Conservation (phyloP, 2,888 invertebrate genomes). For the Dexiosoma caninum region DNA sequence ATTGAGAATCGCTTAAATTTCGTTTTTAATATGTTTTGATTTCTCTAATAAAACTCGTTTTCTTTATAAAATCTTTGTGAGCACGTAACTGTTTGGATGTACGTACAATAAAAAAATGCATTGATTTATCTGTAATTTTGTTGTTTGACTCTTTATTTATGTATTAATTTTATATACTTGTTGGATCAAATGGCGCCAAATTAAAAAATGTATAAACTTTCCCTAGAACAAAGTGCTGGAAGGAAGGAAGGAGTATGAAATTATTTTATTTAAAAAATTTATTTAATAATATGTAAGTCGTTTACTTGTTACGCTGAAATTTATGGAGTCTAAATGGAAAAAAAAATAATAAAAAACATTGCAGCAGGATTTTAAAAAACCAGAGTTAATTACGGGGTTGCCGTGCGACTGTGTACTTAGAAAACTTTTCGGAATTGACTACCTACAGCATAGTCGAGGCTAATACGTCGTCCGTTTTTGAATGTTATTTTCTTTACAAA, state of each 20-base stretch:
- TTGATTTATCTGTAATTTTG: conserved; percentile 7
- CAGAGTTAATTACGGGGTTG: no score
- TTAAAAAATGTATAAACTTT: not conserved
- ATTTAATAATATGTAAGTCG: no score
- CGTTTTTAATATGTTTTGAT: conserved; percentile 15
- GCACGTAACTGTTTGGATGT: not conserved
- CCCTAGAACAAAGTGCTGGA: not conserved
- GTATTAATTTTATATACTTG: not conserved
- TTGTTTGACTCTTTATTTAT: not conserved
- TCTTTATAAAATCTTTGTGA: not conserved
- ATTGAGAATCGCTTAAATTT: conserved; percentile 16
- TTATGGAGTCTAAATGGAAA: no score
- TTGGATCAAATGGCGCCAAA: conserved; percentile 8
- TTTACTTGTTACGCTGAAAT: no score
- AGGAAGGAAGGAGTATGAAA: not conserved
- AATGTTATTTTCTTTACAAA: no score
- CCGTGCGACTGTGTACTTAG: no score
- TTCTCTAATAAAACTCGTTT: conserved; percentile 43
- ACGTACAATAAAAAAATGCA: not conserved
- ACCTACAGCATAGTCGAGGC: no score
- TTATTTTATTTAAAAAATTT: not conserved
- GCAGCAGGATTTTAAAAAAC: no score
- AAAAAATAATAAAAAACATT: no score
- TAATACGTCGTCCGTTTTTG: no score
- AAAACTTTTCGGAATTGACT: no score